Conservation (phyloP, 2,113 vertebrate genomes). For the Barbus barbus region DNA sequence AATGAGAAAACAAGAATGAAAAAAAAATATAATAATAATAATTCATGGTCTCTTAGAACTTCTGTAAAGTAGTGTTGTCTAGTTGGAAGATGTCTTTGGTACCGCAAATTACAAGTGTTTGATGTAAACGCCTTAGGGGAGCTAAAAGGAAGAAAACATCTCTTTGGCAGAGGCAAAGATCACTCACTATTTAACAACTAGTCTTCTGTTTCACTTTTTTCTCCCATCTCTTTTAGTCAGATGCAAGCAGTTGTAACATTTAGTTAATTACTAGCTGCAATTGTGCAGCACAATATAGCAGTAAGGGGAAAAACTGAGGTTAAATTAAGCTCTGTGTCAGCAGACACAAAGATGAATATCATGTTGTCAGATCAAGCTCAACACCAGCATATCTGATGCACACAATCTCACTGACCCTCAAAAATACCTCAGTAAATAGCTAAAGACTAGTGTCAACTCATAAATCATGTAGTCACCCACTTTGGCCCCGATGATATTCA, state of each 20-base stretch:
- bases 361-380: neutral
- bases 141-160: constrained; percentile 1
- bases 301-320: neutral
- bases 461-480: neutral
- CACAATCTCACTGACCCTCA: neutral
- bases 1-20: too few relatives aligned
- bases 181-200: neutral
- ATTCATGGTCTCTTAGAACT: too few relatives aligned
- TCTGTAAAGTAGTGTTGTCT: too few relatives aligned
- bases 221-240: neutral
- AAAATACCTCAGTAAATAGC: constrained; percentile 1
- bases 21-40: too few relatives aligned
- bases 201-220: neutral
- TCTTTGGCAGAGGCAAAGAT: constrained; percentile 13
- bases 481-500: neutral
- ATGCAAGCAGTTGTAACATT: neutral
- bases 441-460: neutral
- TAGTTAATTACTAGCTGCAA: neutral
- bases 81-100: neutral
- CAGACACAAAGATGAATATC: neutral
- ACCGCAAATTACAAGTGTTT: constrained; percentile 41
- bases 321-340: neutral
- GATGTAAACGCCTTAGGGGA: constrained; percentile 6
- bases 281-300: neutral
- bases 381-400: neutral